Base-by-base conservation (phyloP, 1,140 invertebrate genomes). In the Helicoverpa armigera region DNA sequence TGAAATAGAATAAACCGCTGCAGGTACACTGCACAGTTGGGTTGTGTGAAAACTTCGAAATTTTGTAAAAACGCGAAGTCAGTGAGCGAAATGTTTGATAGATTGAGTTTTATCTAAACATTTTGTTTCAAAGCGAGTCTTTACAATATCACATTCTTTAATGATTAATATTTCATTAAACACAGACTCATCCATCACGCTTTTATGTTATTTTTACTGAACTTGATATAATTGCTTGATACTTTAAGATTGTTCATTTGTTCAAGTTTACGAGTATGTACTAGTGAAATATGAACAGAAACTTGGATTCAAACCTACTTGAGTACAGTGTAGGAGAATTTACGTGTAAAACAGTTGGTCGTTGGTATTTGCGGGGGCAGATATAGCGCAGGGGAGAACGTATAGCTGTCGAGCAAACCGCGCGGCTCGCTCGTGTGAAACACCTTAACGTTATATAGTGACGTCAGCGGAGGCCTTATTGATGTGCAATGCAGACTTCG, bases 401-500 rank as follows among this genome's bases (percentile, higher is more conserved):
- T 72, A 72, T 72, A 72, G 31, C 50, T 72, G 69, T 72, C 69
- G 53, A 72, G 50, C 10, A 31, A 53, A 72, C 69, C 69, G 69
- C 50, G 69, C 69, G 50, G 50, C 48, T 50, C 69, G 13, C 48
- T 53, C 18, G 69, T 72, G 50, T 72, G 69, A 72, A 23, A 72
- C 69, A 72, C 69, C 69, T 72, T 72, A 54, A 51, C 23, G 69
- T 53, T 31, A 72, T 72, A 31, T 72, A 72, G 69, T 72, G 50
- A 72, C 69, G 69, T 72, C 69, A 72, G 50, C 50, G 69, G 16
- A 72, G 48, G 69, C 69, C 50, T 72, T 72, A 72, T 72, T 72
- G 69, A 72, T 72, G 69, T 72, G 69, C 69, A 54, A 54, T 72
- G 69, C 69, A 72, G 50, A n/a, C 50, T 72, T n/a, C 50, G 48